Percentiles rank a stretch among this genome's conserved stretches.
Evolutionary conservation across 1,140 invertebrate species (phyloP).

Genomic region (Dufourea novaeangliae): DNA sequence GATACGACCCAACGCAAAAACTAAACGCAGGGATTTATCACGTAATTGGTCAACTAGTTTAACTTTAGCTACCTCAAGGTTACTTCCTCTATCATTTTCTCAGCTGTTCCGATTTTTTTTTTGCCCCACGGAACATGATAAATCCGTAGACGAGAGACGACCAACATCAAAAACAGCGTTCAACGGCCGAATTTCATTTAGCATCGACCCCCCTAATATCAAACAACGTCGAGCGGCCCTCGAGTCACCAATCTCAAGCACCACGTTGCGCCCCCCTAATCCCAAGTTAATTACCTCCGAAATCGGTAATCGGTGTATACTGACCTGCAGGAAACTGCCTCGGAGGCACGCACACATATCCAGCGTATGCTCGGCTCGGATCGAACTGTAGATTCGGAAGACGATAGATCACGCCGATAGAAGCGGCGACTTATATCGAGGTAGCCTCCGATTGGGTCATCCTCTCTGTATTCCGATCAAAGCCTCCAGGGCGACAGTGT

Average conservation of each 20-base stretch:
- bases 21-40: too few relatives aligned
- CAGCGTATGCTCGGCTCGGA: not conserved
- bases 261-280: not conserved
- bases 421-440: conserved; percentile 34
- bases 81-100: too few relatives aligned
- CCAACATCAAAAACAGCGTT: too few relatives aligned
- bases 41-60: too few relatives aligned
- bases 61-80: too few relatives aligned
- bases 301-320: conserved; percentile 23
- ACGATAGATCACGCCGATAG: not conserved
- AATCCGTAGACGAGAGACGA: too few relatives aligned
- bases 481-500: conserved; percentile 59
- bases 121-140: too few relatives aligned
- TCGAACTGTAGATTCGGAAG: not conserved
- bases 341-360: not conserved
- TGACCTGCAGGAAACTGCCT: not conserved
- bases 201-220: not conserved
- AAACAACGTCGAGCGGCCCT: too few relatives aligned
- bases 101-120: too few relatives aligned
- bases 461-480: conserved; percentile 66
- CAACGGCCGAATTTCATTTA: not conserved
- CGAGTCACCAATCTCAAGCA: not conserved
- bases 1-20: too few relatives aligned
- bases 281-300: conserved; percentile 21
- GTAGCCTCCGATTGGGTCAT: conserved; percentile 23